Conservation (phyloP, 1,140 invertebrate species). For the Sitobion miscanthi region DNA sequence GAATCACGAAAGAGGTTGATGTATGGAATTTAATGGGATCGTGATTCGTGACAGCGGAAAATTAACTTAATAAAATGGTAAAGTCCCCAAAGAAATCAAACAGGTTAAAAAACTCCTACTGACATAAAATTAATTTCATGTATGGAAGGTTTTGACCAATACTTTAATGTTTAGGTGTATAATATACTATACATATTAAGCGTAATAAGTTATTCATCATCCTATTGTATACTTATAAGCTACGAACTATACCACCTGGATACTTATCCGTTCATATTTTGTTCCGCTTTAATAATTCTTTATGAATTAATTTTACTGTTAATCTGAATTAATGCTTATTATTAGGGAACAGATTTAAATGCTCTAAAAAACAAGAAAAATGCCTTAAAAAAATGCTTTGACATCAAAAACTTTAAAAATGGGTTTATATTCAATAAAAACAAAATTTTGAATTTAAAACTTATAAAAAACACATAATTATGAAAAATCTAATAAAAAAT, state of each 20-base stretch:
- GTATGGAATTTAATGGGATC: not conserved
- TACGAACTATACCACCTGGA: too few species aligned
- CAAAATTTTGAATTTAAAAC: too few species aligned
- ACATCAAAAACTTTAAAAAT: too few species aligned
- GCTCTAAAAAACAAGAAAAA: too few species aligned
- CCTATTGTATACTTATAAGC: not conserved
- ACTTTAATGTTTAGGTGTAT: not conserved
- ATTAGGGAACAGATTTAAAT: too few species aligned
- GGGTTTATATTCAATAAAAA: too few species aligned
- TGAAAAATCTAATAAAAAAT: too few species aligned
- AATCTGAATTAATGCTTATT: not conserved
- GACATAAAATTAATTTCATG: slow-evolving; percentile 38
- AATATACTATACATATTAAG: not conserved
- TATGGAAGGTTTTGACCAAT: not conserved
- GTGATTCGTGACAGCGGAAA: not conserved
- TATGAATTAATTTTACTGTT: not conserved
- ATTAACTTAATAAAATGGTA: not conserved
- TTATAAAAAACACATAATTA: too few species aligned
- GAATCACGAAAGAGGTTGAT: not conserved
- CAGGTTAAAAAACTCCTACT: too few species aligned
- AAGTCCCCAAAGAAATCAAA: not conserved
- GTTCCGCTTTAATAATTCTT: not conserved
- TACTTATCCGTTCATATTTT: not conserved
- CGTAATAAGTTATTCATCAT: not conserved
- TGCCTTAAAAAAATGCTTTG: too few species aligned